phyloP scores from a whole-genome alignment of 2,888 invertebrate genomes.

The Carterocephalus palaemon region DNA sequence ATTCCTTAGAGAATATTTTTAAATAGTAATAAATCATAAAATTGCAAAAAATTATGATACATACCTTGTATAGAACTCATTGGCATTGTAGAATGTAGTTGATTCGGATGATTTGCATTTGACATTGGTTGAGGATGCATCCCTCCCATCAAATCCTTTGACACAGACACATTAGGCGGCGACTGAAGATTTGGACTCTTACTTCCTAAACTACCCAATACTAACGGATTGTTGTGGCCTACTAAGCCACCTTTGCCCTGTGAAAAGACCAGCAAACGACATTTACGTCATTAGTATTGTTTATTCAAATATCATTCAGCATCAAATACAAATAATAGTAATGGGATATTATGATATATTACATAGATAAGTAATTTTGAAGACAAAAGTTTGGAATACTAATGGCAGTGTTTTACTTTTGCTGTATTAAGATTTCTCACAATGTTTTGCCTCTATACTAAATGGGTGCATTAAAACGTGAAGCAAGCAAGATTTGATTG shows the following conservation, averaged over 20 bases:
- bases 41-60: slow-evolving; percentile 27
- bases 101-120: slow-evolving; percentile 84
- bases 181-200: slow-evolving; percentile 92
- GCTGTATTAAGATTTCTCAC: too few relatives aligned
- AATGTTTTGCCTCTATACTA: too few relatives aligned
- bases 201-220: slow-evolving; percentile 86
- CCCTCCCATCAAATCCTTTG: slow-evolving; percentile 87
- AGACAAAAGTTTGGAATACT: too few relatives aligned
- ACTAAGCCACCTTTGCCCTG: slow-evolving; percentile 85
- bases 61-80: slow-evolving; percentile 86
- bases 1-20: too few relatives aligned
- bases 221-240: slow-evolving; percentile 85
- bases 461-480: too few relatives aligned
- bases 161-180: slow-evolving; percentile 89
- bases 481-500: too few relatives aligned
- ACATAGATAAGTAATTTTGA: too few relatives aligned
- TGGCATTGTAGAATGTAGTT: slow-evolving; percentile 79
- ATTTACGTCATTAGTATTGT: slow-evolving; percentile 54
- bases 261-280: slow-evolving; percentile 70
- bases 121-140: slow-evolving; percentile 85
- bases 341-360: too few relatives aligned
- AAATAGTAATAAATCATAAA: background rate
- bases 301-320: slow-evolving; percentile 8
- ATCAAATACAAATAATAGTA: too few relatives aligned
- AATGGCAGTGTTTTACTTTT: too few relatives aligned